These are phyloP conservation scores for Bryconaethiops microstoma DNA, from an alignment of 2,797 vertebrate genomes.

Conservation along the genomic window DNA sequence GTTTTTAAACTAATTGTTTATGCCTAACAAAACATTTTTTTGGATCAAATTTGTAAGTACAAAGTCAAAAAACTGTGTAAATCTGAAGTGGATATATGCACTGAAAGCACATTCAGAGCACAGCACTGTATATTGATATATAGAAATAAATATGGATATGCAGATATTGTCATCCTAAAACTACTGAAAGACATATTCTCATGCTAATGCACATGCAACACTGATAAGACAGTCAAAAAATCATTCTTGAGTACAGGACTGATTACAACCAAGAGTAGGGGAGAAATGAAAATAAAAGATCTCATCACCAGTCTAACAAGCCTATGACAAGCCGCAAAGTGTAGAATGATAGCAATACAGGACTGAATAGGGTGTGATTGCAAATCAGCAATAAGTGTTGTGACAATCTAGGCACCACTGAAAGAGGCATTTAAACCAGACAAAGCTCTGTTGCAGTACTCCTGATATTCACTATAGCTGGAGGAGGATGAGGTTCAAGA, in stretches of 20 bases:
- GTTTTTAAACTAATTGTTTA: too few species aligned
- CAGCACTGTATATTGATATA: too few species aligned
- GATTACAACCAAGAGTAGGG: constrained; percentile 4
- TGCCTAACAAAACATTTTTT: too few species aligned
- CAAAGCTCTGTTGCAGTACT: constrained; percentile 22
- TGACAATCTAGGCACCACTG: constrained; percentile 31
- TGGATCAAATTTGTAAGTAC: too few species aligned
- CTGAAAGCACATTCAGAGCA: too few species aligned
- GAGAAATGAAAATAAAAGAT: constrained; percentile 23
- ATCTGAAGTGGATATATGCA: too few species aligned
- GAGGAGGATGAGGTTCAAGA: background rate
- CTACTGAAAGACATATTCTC: background rate
- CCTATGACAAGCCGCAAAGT: constrained; percentile 4
- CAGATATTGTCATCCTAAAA: too few species aligned
- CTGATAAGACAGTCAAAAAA: constrained; percentile 1
- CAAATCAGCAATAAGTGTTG: constrained; percentile 40
- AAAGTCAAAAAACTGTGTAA: too few species aligned
- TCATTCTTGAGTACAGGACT: constrained; percentile 20
- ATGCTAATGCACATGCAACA: background rate
- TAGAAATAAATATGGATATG: too few species aligned
- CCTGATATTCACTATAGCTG: constrained; percentile 5
- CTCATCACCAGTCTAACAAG: constrained; percentile 25
- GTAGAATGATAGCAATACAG: constrained; percentile 2
- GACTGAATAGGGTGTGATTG: constrained; percentile 39
- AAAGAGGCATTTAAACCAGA: constrained; percentile 37